Evolutionary conservation across 2,888 invertebrate genomes (phyloP), one percentile per base, ranked within the genome.

Genomic region (Erynnis tages): DNA sequence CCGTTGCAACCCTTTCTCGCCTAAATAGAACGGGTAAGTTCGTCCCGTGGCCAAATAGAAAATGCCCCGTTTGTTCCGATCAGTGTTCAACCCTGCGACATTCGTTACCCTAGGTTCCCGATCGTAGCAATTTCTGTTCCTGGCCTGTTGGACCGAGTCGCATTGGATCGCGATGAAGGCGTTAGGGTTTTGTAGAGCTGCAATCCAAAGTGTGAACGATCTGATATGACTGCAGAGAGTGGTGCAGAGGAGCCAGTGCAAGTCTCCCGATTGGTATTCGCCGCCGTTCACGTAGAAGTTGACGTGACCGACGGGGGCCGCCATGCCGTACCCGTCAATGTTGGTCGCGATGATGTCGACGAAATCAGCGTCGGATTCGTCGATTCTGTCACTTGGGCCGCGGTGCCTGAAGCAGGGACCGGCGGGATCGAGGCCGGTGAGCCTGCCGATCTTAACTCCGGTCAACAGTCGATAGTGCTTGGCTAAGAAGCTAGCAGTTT

Each of bases 221-320:
- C 68, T 55, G 0, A 64, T 19, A 32, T 73, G 73, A 30, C 71
- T 71, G 29, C 71, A 71, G 0, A 71, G 1, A 1, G 60, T 35
- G n/a, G 54, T 59, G 21, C 72, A 72, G 0, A 60, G 58, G 2
- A 59, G 30, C 65, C 65, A 67, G 3, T 58, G 13, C 1, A 70
- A 1, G 13, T 68, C 66, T 0, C 68, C 70, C 0, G 69, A 66
- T 40, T 73, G 73, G 40, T 58, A 78, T 48, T 84, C 85, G 0
- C 85, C 85, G 0, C 85, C 85, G 16, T 86, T 86, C 2, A 85
- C 76, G 53, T 83, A 86, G 53, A 77, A 82, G 48, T 80, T 80
- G 0, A 80, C 70, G 58, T 85, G 83, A 1, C 82, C 85, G 0
- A 81, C 59, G 0, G 85, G 82, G 0, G 79, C 75, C 0, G 82